phyloP scores from a whole-genome alignment of 2,888 invertebrate genomes.

The Amblyteles armatorius region DNA sequence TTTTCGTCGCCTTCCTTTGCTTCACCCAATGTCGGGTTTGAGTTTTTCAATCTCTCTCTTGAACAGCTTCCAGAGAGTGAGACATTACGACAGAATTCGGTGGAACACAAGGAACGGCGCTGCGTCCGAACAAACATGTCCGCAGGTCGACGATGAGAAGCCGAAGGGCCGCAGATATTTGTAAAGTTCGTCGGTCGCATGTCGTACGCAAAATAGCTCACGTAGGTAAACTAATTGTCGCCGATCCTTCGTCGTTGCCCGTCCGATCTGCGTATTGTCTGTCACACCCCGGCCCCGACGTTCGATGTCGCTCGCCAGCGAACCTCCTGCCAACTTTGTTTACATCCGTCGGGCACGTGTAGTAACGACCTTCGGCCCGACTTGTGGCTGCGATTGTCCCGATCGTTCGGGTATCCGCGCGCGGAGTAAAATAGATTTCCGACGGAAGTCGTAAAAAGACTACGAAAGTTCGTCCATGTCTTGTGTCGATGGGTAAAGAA shows the following conservation, averaged over 20 bases:
- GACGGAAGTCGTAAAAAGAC: too few species aligned
- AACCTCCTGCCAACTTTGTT: slow-evolving; percentile 6
- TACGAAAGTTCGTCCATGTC: too few species aligned
- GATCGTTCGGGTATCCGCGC: too few species aligned
- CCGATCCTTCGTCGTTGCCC: background rate
- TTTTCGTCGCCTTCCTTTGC: background rate
- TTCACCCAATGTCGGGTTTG: too few species aligned
- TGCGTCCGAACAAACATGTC: slow-evolving; percentile 10
- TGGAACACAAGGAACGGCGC: background rate
- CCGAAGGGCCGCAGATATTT: background rate
- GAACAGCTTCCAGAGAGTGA: background rate
- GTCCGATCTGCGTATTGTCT: background rate
- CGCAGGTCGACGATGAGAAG: background rate
- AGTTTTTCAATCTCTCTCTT: background rate
- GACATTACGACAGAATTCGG: background rate
- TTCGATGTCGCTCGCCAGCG: background rate
- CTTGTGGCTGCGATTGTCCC: background rate
- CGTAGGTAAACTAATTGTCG: background rate
- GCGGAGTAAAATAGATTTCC: too few species aligned
- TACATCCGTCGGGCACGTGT: slow-evolving; percentile 5
- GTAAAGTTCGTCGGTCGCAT: background rate
- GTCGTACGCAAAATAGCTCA: background rate
- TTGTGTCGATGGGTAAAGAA: background rate
- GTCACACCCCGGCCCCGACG: background rate
- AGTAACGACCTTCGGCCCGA: background rate